A percentile compares a stretch with the other conserved stretches of the same genome.
Conservation (phyloP, 2,888 invertebrate genomes). For the Athalia rosae region DNA sequence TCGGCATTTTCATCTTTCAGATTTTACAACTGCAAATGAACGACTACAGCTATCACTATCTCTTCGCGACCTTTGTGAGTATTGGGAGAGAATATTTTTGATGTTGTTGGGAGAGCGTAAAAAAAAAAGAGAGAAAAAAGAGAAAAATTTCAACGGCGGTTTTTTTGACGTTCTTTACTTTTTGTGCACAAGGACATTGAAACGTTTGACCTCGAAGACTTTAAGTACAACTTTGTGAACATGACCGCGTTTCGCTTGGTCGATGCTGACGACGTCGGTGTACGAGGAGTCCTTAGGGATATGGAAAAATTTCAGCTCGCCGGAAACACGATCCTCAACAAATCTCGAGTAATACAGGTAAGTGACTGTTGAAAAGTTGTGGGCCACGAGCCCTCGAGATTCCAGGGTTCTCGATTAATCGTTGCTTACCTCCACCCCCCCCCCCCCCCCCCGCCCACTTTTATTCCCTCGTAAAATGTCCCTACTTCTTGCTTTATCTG, state of each 20-base stretch:
- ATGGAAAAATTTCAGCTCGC: constrained; percentile 81
- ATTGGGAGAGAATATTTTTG: constrained; percentile 22
- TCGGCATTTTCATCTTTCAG: constrained; percentile 73
- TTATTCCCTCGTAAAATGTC: not conserved
- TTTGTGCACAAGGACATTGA: constrained; percentile 76
- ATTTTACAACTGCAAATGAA: constrained; percentile 89
- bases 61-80: constrained; percentile 83
- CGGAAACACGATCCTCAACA: constrained; percentile 74
- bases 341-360: constrained; percentile 75
- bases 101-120: too few species aligned
- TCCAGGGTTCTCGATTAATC: not conserved
- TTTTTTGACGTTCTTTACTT: not conserved
- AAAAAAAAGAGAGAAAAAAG: not conserved
- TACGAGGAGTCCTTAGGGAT: constrained; percentile 81
- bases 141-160: not conserved
- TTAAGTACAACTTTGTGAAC: constrained; percentile 86
- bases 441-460: too few species aligned
- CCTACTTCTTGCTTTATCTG: not conserved
- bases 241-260: constrained; percentile 86
- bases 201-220: constrained; percentile 82
- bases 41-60: constrained; percentile 89
- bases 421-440: too few species aligned
- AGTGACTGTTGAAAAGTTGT: constrained; percentile 50
- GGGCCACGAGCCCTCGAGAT: too few species aligned
- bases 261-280: constrained; percentile 80